Percentiles rank a stretch among this genome's conserved stretches.
Conservation (phyloP, 2,797 vertebrate genomes). For the Darevskia nairensis region DNA sequence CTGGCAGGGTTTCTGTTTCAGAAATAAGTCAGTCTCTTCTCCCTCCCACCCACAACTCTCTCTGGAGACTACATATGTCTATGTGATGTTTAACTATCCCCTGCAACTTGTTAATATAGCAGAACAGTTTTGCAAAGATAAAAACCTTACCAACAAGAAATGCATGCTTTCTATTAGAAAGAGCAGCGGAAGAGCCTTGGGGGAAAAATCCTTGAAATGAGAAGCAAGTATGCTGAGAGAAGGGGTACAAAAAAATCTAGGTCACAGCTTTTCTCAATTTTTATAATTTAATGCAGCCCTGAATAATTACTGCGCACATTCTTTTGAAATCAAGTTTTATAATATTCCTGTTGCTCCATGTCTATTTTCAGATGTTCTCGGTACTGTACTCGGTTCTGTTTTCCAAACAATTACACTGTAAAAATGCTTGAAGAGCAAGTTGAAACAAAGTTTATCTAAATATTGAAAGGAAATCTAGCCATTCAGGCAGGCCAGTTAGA, state of each 20-base stretch:
- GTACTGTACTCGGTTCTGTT: conserved; percentile 56
- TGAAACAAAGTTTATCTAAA: conserved; percentile 69
- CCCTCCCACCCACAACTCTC: conserved; percentile 18
- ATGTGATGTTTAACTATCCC: conserved; percentile 64
- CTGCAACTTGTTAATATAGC: conserved; percentile 70
- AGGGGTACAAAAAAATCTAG: conserved; percentile 50
- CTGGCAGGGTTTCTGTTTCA: conserved; percentile 61
- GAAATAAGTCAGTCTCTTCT: conserved; percentile 42
- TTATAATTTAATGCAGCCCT: conserved; percentile 74
- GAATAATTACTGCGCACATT: conserved; percentile 72
- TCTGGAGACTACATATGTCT: conserved; percentile 52
- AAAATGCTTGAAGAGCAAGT: conserved; percentile 58
- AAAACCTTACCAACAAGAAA: conserved; percentile 63
- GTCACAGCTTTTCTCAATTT: conserved; percentile 78
- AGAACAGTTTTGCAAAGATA: conserved; percentile 61
- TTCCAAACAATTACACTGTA: conserved; percentile 62
- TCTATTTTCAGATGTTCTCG: conserved; percentile 65
- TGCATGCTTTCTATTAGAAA: conserved; percentile 60
- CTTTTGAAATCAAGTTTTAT: conserved; percentile 70
- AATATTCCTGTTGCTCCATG: conserved; percentile 59
- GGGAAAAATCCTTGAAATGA: conserved; percentile 50
- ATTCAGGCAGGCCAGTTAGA: conserved; percentile 28
- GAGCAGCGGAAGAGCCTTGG: conserved; percentile 18
- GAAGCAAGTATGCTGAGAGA: conserved; percentile 53
- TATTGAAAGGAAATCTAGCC: conserved; percentile 51